phyloP scores from a whole-genome alignment of 2,888 invertebrate species.

The Steinernema hermaphroditum region DNA sequence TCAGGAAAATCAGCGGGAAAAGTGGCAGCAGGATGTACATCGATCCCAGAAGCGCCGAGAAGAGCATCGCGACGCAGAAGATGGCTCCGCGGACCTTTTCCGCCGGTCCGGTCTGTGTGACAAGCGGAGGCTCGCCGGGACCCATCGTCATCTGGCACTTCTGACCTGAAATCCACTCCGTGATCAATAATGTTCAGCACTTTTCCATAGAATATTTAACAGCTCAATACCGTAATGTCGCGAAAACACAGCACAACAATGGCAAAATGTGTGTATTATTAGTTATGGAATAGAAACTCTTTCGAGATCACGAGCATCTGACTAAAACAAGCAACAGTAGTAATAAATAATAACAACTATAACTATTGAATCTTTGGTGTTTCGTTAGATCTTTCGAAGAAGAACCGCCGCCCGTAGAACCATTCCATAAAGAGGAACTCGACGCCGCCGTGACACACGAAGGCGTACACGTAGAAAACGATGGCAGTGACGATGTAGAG shows the following conservation, averaged over 20 bases:
- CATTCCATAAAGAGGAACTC: conserved; percentile 56
- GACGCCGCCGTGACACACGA: conserved; percentile 49
- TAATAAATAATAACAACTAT: neutral
- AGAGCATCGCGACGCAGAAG: conserved; percentile 50
- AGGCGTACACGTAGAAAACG: conserved; percentile 48
- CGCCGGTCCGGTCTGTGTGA: conserved; percentile 48
- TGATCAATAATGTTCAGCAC: no score
- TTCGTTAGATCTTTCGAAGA: conserved; percentile 34
- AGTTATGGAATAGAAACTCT: conserved; percentile 18
- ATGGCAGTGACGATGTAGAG: conserved; percentile 48
- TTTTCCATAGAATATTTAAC: no score
- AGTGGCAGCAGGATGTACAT: conserved; percentile 62
- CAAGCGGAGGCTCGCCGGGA: conserved; percentile 53
- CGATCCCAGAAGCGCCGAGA: conserved; percentile 60
- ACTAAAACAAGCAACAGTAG: neutral
- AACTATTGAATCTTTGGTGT: neutral
- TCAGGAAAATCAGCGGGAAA: conserved; percentile 51
- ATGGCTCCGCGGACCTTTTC: conserved; percentile 52
- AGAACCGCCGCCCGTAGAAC: conserved; percentile 49
- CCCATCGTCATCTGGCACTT: conserved; percentile 5
- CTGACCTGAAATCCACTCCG: neutral
- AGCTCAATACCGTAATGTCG: no score
- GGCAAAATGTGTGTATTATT: neutral
- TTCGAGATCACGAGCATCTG: conserved; percentile 13
- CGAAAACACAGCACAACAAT: neutral